phyloP scores from a whole-genome alignment of 1,140 invertebrate species.

The Caenorhabditis tropicalis region DNA sequence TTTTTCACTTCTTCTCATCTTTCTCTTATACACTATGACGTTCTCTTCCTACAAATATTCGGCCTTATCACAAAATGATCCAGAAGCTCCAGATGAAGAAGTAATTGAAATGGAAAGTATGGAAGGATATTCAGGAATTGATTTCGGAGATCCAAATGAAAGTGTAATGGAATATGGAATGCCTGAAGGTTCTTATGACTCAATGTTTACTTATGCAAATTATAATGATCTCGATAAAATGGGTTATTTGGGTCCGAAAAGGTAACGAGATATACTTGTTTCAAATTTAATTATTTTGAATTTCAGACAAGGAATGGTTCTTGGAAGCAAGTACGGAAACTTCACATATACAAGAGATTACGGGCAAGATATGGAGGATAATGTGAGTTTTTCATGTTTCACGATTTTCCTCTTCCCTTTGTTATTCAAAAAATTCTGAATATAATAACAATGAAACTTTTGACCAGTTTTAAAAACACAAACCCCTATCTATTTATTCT shows the following conservation, averaged over 20 bases:
- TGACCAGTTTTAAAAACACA: too few species aligned
- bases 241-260: conserved; percentile 56
- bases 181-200: conserved; percentile 50
- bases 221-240: conserved; percentile 60
- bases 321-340: conserved; percentile 39
- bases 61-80: not conserved
- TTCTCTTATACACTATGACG: not conserved
- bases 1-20: not conserved
- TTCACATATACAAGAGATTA: conserved; percentile 53
- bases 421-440: too few species aligned
- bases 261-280: too few species aligned
- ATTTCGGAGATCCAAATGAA: conserved; percentile 6
- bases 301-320: conserved; percentile 40
- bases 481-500: not conserved
- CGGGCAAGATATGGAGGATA: conserved; percentile 38
- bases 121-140: conserved; percentile 11
- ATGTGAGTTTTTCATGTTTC: conserved; percentile 11
- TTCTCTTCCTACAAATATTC: conserved; percentile 13
- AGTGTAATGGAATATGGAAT: conserved; percentile 47
- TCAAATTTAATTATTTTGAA: conserved; percentile 26
- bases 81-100: not conserved
- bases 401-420: too few species aligned
- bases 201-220: conserved; percentile 57
- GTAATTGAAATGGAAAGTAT: conserved; percentile 16
- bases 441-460: too few species aligned